Base-by-base conservation (phyloP, 2,888 invertebrate species). In the Drosophila acutilabella region DNA sequence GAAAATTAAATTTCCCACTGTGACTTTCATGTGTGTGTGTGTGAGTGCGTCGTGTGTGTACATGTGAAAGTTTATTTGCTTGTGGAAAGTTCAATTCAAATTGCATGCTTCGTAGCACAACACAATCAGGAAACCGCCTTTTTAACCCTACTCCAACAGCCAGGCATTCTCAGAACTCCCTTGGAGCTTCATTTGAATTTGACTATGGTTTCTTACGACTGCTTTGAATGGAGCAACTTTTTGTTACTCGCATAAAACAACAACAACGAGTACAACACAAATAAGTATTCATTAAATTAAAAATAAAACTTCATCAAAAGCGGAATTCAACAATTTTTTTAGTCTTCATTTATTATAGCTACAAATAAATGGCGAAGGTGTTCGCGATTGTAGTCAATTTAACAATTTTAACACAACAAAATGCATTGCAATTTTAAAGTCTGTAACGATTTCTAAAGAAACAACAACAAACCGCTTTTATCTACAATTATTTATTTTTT, bases 1-100 rank as follows among this genome's bases (percentile, higher is more conserved):
- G 88, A 82, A 82, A 82, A 83, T 83, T 83, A 88, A 83, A 88
- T 85, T 77, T 86, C 69, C 60, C 67, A 71, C 88, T 71, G 62
- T 23, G 51, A 41, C 44, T 69, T 48, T 23, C 59, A 41, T 40
- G 41, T 13, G 30, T 23, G 16, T 8, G 48, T 18, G 45, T 45
- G 45, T 45, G 7, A 38, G 38, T 45, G 20, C 59, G 33, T 52
- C 56, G 4, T 44, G 33, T 64, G 26, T 44, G 47, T 44, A 26
- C 8, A 30, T 61, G 44, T 54, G 58, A 2, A 78, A 78, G 79
- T 82, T 82, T 87, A 78, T 84, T 88, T 82, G 71, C 85, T 76
- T 68, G 73, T 53, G 51, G 44, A 73, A 82, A 88, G 85, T 82
- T 82, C 88, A 88, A 88, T 85, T 85, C 85, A 79, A 88, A 81